These are phyloP conservation scores for Goniozus legneri DNA, from an alignment of 1,140 invertebrate genomes.

Conservation along the genomic window DNA sequence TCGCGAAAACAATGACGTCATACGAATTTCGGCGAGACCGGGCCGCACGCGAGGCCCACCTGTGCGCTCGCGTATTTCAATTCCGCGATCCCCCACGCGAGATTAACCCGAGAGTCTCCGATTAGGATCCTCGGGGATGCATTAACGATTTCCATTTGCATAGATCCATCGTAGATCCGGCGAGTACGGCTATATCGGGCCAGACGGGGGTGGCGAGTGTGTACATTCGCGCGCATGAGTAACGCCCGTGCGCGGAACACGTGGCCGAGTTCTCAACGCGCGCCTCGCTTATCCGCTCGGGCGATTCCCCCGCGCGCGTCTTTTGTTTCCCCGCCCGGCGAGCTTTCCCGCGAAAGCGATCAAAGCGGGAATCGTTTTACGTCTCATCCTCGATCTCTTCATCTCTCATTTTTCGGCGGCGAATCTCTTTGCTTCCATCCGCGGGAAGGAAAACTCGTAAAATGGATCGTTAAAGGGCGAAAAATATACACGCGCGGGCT, in stretches of 20 bases:
- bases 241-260: slow-evolving; percentile 21
- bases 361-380: too few relatives aligned
- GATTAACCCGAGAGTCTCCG: slow-evolving; percentile 26
- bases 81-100: slow-evolving; percentile 24
- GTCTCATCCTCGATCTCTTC: neutral
- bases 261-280: slow-evolving; percentile 26
- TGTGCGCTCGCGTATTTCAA: slow-evolving; percentile 42
- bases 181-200: slow-evolving; percentile 10
- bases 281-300: too few relatives aligned
- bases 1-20: slow-evolving; percentile 21
- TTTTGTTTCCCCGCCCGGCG: too few relatives aligned
- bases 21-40: slow-evolving; percentile 11
- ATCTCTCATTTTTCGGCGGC: neutral
- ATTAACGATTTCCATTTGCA: slow-evolving; percentile 49
- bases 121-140: slow-evolving; percentile 40
- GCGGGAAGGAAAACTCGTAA: slow-evolving; percentile 19
- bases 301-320: too few relatives aligned
- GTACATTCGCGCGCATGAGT: slow-evolving; percentile 19
- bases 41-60: slow-evolving; percentile 33
- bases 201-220: slow-evolving; percentile 12
- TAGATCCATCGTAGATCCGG: slow-evolving; percentile 39
- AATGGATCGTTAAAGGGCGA: slow-evolving; percentile 21
- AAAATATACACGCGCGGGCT: too few relatives aligned
- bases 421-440: slow-evolving; percentile 15
- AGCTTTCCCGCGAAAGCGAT: too few relatives aligned